These are phyloP conservation scores for Phymastichus coffea DNA, from an alignment of 1,140 invertebrate genomes.

Conservation along the genomic window DNA sequence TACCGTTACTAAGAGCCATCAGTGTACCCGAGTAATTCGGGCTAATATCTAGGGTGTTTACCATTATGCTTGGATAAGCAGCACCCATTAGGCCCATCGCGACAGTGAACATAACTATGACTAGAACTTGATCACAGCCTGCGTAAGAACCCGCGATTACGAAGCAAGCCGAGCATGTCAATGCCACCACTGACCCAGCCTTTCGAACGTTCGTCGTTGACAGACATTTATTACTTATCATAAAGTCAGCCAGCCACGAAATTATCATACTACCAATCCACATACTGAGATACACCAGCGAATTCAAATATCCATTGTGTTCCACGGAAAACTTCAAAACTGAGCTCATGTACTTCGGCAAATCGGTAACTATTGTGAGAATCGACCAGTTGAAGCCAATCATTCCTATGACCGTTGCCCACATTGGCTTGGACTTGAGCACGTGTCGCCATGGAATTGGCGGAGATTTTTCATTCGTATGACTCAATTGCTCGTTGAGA, in stretches of 20 bases:
- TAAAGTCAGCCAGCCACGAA: conserved; percentile 67
- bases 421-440: conserved; percentile 74
- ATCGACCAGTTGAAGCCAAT: conserved; percentile 92
- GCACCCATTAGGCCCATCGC: neutral
- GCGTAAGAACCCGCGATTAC: conserved; percentile 78
- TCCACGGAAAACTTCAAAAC: conserved; percentile 82
- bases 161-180: conserved; percentile 72
- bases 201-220: conserved; percentile 66
- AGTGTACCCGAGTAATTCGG: neutral
- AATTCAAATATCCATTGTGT: conserved; percentile 66
- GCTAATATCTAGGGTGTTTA: neutral
- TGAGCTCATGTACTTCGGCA: conserved; percentile 89
- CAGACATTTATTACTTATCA: conserved; percentile 62
- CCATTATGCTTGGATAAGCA: neutral
- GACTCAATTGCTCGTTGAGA: conserved; percentile 58
- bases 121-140: conserved; percentile 66
- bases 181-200: conserved; percentile 72
- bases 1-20: neutral
- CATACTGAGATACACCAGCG: conserved; percentile 71
- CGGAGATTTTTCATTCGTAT: conserved; percentile 57
- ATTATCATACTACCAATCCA: conserved; percentile 69
- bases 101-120: conserved; percentile 67
- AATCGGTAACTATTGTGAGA: conserved; percentile 87
- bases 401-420: conserved; percentile 69
- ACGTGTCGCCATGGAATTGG: conserved; percentile 71